These are phyloP conservation scores for Gallinago undulata DNA, from an alignment of 2,113 vertebrate species.

Conservation along the genomic window DNA sequence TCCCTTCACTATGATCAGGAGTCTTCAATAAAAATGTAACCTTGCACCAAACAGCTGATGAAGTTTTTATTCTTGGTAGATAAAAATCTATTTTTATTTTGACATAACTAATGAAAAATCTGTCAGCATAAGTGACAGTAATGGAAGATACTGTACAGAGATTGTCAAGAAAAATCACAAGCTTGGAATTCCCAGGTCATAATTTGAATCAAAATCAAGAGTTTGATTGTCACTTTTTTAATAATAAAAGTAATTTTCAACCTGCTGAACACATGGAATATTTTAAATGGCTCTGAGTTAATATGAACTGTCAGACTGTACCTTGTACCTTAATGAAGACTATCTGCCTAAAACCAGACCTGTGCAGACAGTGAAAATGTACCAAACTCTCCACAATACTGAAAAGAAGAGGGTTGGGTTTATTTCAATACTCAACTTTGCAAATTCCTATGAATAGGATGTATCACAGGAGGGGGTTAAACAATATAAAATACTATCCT, in stretches of 20 bases:
- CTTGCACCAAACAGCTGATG: neutral
- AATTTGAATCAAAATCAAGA: constrained; percentile 20
- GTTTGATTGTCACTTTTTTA: neutral
- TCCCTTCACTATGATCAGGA: neutral
- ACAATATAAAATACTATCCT: neutral
- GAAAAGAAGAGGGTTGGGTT: neutral
- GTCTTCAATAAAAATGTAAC: neutral
- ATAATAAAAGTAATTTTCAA: neutral
- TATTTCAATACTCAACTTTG: neutral
- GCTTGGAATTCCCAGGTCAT: neutral
- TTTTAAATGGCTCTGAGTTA: neutral
- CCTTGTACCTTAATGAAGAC: neutral
- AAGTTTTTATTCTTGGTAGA: constrained; percentile 8
- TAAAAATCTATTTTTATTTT: constrained; percentile 51
- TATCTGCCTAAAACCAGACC: neutral
- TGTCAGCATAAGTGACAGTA: constrained; percentile 13
- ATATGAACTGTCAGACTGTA: neutral
- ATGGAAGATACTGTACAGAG: constrained; percentile 12
- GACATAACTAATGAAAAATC: constrained; percentile 23
- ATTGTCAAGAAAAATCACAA: constrained; percentile 40
- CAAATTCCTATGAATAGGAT: neutral
- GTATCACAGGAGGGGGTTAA: neutral
- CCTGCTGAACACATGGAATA: neutral
- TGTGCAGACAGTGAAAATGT: neutral
- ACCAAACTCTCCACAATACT: neutral